A percentile compares a stretch with the other conserved stretches of the same genome.
These are phyloP conservation scores for Meandrusa payeni DNA, from an alignment of 2,888 invertebrate genomes.

Conservation along the genomic window DNA sequence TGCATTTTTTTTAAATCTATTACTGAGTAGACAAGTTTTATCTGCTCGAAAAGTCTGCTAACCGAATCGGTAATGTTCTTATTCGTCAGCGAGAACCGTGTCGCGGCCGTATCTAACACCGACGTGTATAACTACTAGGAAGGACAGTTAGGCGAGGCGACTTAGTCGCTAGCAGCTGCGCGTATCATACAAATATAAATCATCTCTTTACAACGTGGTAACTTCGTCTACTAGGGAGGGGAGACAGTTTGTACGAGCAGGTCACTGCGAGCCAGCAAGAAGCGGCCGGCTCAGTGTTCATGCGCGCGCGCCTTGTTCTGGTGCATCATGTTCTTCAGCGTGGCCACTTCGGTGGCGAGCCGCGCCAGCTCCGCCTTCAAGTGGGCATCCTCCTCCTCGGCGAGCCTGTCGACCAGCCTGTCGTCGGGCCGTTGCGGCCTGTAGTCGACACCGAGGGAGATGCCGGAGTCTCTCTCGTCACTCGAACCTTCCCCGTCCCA, in stretches of 20 bases:
- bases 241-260: slow-evolving; percentile 67
- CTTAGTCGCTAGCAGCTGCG: slow-evolving; percentile 74
- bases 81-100: slow-evolving; percentile 40
- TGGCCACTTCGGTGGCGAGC: slow-evolving; percentile 94
- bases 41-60: slow-evolving; percentile 77
- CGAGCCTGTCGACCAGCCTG: slow-evolving; percentile 61
- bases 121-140: slow-evolving; percentile 71
- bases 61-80: slow-evolving; percentile 70
- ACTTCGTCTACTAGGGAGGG: slow-evolving; percentile 65
- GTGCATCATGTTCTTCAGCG: slow-evolving; percentile 90
- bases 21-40: slow-evolving; percentile 77
- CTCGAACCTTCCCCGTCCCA: slow-evolving; percentile 95
- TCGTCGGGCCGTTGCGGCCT: slow-evolving; percentile 64
- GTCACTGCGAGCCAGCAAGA: slow-evolving; percentile 31
- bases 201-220: slow-evolving; percentile 76
- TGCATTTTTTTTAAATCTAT: slow-evolving; percentile 75
- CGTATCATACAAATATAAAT: slow-evolving; percentile 67
- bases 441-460: slow-evolving; percentile 89
- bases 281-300: slow-evolving; percentile 77
- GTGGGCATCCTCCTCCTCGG: slow-evolving; percentile 85
- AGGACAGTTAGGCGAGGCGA: slow-evolving; percentile 69
- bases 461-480: slow-evolving; percentile 94
- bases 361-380: slow-evolving; percentile 92
- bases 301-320: slow-evolving; percentile 77
- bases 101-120: slow-evolving; percentile 53